phyloP scores from a whole-genome alignment of 2,113 vertebrate genomes.

The Aleadryas rufinucha region DNA sequence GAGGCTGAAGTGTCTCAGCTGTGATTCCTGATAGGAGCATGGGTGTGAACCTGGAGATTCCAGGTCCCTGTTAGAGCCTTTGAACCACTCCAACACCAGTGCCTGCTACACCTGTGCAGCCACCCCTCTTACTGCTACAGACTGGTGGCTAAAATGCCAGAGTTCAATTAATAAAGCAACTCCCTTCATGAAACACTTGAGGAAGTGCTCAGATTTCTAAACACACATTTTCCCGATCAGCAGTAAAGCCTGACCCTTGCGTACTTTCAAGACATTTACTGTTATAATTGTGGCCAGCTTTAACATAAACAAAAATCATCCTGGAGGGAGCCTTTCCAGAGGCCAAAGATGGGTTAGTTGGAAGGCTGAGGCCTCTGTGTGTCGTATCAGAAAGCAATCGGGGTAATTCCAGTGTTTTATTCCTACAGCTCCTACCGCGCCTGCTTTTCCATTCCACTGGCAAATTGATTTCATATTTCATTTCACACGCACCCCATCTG shows the following conservation, averaged over 20 bases:
- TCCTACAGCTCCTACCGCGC: neutral
- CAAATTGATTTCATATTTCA: slow-evolving; percentile 3
- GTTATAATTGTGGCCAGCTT: neutral
- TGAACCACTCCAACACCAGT: neutral
- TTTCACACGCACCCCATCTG: neutral
- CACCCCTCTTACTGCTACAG: neutral
- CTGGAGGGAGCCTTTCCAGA: neutral
- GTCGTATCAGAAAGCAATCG: neutral
- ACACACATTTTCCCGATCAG: neutral
- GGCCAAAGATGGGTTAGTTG: neutral
- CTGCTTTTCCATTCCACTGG: neutral
- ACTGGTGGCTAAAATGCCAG: neutral
- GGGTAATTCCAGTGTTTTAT: neutral
- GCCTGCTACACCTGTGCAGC: neutral
- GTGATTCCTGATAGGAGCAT: neutral
- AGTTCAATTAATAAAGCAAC: neutral
- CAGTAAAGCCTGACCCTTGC: neutral
- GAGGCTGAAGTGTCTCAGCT: too few relatives aligned
- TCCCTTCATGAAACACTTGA: neutral
- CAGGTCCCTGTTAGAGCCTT: neutral
- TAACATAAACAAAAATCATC: neutral
- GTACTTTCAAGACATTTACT: neutral
- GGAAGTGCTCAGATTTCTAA: neutral
- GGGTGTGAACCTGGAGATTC: neutral
- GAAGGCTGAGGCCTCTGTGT: neutral